Evolutionary conservation across 1,140 invertebrate genomes (phyloP), one percentile per base, ranked within the genome.

Genomic region (Triops longicaudatus): DNA sequence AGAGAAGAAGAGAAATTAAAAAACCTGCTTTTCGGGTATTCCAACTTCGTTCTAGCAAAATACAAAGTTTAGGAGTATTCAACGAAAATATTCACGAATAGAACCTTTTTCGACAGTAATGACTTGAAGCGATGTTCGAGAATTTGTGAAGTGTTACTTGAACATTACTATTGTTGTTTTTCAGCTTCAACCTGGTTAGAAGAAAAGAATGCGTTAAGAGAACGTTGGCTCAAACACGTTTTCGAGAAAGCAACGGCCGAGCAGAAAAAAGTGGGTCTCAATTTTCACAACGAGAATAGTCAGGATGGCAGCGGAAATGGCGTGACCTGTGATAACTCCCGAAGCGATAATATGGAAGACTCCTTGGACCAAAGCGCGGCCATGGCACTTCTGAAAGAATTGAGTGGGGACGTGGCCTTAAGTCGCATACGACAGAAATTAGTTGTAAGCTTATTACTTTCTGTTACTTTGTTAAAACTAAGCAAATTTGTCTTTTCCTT

Each of bases 171-270:
- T 28, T 75, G 5, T 72, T 12, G 50, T 28, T 42, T 76, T 77
- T 43, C 79, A 80, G 81, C 82, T 37, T 81, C 81, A 11, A 81
- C 82, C 71, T 81, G 76, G 37, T 76, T 82, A 50, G 85, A 85
- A 80, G 86, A 86, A 76, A 83, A 84, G 78, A 84, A 86, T 78
- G 84, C 84, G 72, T 83, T 88, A 81, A 82, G 87, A 80, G 86
- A 85, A 78, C 83, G 83, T 73, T 89, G 88, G 88, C 82, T 89
- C 73, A 81, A 82, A 79, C 85, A 87, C 75, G 83, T 87, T 79
- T 90, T 90, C 81, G 82, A 86, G 77, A 81, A 85, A 71, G 86
- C 87, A 5, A 85, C 87, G 75, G 81, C 81, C 10, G 84, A 87
- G 28, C 81, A 27, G 26, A 75, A 44, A 22, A 44, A 75, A 27